phyloP scores from a whole-genome alignment of 2,888 invertebrate genomes.

The Acleris cristana region DNA sequence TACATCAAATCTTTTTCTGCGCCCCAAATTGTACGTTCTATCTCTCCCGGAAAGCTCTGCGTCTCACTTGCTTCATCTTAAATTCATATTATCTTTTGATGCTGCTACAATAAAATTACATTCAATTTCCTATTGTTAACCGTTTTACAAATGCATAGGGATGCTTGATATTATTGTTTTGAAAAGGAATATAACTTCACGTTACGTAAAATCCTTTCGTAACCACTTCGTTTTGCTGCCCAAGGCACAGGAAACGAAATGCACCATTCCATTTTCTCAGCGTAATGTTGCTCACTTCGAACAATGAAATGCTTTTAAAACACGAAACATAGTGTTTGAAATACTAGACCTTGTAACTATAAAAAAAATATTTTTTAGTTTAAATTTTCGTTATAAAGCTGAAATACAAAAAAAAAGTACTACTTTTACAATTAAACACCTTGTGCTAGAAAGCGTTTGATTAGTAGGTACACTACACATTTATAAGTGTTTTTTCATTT shows the following conservation, averaged over 20 bases:
- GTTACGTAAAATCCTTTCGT: conserved; percentile 60
- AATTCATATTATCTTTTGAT: conserved; percentile 30
- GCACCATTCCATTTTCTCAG: conserved; percentile 76
- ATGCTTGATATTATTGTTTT: conserved; percentile 3
- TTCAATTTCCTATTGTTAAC: conserved; percentile 22
- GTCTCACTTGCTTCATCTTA: conserved; percentile 33
- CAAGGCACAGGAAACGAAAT: conserved; percentile 75
- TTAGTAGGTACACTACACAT: background rate
- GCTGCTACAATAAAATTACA: conserved; percentile 23
- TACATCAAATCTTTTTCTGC: conserved; percentile 67
- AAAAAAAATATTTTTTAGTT: background rate
- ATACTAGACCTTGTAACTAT: conserved; percentile 42
- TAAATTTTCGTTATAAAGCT: too few relatives aligned
- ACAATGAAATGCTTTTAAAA: conserved; percentile 83
- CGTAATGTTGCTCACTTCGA: conserved; percentile 73
- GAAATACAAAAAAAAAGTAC: background rate
- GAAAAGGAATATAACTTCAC: background rate
- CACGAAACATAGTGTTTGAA: conserved; percentile 72
- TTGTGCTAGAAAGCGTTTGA: background rate
- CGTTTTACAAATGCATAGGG: conserved; percentile 1
- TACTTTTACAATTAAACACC: background rate
- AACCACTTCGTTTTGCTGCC: conserved; percentile 73
- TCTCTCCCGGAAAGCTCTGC: conserved; percentile 47
- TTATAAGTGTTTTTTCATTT: conserved; percentile 51
- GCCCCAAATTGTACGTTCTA: conserved; percentile 51